Conservation (phyloP, 92 coral and sea anemone genomes). For the Galaxea fascicularis region DNA sequence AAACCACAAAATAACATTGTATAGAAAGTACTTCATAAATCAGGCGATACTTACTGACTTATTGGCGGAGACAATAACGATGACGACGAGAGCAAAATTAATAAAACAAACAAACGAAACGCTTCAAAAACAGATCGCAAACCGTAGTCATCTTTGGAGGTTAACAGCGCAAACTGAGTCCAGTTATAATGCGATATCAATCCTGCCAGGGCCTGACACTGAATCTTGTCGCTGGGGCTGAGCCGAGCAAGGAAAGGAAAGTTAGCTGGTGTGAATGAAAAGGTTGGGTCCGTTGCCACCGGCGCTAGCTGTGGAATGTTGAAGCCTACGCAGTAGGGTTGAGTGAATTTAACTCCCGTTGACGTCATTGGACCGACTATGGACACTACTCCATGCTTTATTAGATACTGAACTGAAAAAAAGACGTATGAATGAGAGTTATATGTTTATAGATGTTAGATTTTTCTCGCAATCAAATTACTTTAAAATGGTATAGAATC, state of each 20-base stretch:
- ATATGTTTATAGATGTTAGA: too few species aligned
- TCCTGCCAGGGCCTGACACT: slow-evolving; percentile 77
- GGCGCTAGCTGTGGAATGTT: slow-evolving; percentile 82
- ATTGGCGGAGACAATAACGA: background rate
- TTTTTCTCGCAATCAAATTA: too few species aligned
- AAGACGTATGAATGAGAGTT: background rate
- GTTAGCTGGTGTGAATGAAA: slow-evolving; percentile 64
- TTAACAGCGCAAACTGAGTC: slow-evolving; percentile 69
- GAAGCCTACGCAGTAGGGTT: slow-evolving; percentile 80
- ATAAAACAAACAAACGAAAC: background rate
- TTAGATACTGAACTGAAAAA: slow-evolving; percentile 61
- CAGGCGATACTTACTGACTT: background rate
- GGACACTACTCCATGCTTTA: slow-evolving; percentile 74
- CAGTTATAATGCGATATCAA: slow-evolving; percentile 73
- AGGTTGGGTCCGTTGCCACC: slow-evolving; percentile 80
- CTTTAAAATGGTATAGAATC: too few species aligned
- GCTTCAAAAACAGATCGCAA: background rate
- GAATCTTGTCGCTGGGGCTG: slow-evolving; percentile 72
- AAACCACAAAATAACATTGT: background rate
- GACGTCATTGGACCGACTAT: slow-evolving; percentile 84
- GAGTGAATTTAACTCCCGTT: slow-evolving; percentile 79
- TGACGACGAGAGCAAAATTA: background rate
- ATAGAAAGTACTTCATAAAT: too few species aligned
- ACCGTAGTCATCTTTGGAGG: slow-evolving; percentile 86
- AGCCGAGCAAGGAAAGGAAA: slow-evolving; percentile 73